Evolutionary conservation across 2,888 invertebrate genomes (phyloP).

Genomic region (Bruchidius siliquastri): DNA sequence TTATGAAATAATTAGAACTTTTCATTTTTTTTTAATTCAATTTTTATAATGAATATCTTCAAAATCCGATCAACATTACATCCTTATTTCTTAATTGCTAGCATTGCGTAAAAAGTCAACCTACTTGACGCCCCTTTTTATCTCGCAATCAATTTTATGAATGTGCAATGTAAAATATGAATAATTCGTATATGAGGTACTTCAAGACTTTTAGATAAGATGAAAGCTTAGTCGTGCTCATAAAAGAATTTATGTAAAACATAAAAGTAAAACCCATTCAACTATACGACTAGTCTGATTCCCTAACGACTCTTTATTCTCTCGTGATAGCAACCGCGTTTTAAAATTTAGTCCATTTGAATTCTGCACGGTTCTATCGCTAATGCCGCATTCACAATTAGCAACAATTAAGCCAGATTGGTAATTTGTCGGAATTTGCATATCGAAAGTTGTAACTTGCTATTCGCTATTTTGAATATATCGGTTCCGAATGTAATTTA

Average conservation of each 20-base stretch:
- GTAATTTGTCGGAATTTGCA: not conserved
- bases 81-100: too few species aligned
- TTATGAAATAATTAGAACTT: too few species aligned
- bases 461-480: not conserved
- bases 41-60: too few species aligned
- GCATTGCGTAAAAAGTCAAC: too few species aligned
- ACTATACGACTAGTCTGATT: not conserved
- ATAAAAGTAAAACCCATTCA: not conserved
- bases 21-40: too few species aligned
- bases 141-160: too few species aligned
- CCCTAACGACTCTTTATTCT: not conserved
- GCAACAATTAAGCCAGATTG: not conserved
- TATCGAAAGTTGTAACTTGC: not conserved
- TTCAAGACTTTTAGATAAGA: too few species aligned
- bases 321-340: not conserved
- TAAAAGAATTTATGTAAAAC: not conserved
- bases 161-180: too few species aligned
- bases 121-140: too few species aligned
- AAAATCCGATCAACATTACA: too few species aligned
- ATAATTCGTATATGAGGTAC: too few species aligned
- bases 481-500: not conserved
- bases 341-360: not conserved
- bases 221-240: too few species aligned
- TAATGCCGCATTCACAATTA: not conserved
- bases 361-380: not conserved